phyloP scores from a whole-genome alignment of 2,113 vertebrate genomes.

The Bubo blakistoni region DNA sequence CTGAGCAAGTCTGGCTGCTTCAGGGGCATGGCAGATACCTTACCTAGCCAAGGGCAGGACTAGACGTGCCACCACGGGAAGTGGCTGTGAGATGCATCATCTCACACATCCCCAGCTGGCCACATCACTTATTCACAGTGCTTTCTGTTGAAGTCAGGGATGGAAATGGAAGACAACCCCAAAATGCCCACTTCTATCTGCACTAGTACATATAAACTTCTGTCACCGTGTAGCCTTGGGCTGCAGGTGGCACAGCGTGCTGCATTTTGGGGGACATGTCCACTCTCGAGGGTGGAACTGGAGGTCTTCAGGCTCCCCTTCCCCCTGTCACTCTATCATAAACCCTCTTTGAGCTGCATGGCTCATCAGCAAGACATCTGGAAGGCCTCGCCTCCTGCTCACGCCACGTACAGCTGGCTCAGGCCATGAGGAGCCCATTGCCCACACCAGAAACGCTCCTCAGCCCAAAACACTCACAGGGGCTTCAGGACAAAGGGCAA shows the following conservation, averaged over 20 bases:
- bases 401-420: not conserved
- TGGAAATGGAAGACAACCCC: not conserved
- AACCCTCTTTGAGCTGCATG: not conserved
- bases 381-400: not conserved
- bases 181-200: not conserved
- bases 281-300: rapidly evolving
- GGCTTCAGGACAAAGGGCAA: not conserved
- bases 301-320: not conserved
- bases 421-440: rapidly evolving
- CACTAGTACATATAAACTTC: not conserved
- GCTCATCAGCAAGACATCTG: not conserved
- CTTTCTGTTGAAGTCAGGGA: not conserved
- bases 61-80: not conserved
- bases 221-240: not conserved
- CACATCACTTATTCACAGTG: rapidly evolving
- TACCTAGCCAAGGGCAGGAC: not conserved
- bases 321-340: not conserved
- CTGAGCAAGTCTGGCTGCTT: not conserved
- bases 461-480: not conserved
- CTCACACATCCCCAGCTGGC: not conserved
- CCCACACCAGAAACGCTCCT: not conserved
- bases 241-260: not conserved
- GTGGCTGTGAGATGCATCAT: not conserved
- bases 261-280: not conserved
- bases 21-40: not conserved